phyloP scores from a whole-genome alignment of 2,113 vertebrate genomes.

The Pseudopipra pipra region DNA sequence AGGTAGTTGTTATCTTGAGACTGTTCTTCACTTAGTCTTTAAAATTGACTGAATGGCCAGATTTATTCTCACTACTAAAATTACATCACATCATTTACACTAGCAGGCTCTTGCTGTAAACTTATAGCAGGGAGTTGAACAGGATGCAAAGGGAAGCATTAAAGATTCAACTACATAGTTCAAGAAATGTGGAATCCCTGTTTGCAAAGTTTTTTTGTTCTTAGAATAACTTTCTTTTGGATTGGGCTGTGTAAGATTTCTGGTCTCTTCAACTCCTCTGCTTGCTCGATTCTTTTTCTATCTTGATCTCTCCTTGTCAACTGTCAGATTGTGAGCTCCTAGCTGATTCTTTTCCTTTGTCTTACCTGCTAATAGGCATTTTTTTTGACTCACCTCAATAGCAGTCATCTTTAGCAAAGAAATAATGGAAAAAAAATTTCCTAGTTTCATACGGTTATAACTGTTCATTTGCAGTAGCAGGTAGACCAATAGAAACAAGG shows the following conservation, averaged over 20 bases:
- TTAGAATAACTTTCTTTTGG: background rate
- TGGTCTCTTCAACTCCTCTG: background rate
- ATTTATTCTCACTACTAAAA: background rate
- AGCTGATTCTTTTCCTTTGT: background rate
- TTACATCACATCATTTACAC: background rate
- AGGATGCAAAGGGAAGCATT: background rate
- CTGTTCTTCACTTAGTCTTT: background rate
- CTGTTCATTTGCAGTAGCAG: background rate
- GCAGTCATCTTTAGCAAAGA: background rate
- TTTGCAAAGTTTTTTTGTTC: background rate
- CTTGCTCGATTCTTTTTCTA: background rate
- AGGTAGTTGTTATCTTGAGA: background rate
- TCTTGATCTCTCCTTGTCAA: background rate
- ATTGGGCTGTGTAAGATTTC: background rate
- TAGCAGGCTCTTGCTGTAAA: background rate
- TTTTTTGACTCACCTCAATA: background rate
- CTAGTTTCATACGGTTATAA: background rate
- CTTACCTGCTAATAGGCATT: background rate
- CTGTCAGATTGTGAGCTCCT: background rate
- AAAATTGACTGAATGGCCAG: background rate
- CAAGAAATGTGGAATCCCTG: background rate
- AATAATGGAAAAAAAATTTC: background rate
- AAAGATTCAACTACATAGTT: accelerated
- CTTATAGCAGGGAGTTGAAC: background rate
- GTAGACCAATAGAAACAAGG: background rate